phyloP scores from a whole-genome alignment of 2,113 vertebrate species.

The Anguilla rostrata region DNA sequence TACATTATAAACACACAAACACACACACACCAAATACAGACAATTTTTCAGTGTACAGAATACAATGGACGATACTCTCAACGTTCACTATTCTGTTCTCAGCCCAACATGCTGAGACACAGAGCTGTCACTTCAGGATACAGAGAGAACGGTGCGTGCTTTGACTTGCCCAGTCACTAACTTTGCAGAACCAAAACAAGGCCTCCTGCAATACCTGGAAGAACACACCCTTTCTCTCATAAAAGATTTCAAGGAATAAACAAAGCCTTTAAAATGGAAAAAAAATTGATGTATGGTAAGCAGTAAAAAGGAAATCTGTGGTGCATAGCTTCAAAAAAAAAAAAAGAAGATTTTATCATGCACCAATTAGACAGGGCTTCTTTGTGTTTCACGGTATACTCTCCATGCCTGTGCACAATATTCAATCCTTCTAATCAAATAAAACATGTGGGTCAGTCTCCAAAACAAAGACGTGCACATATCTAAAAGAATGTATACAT shows the following conservation, averaged over 20 bases:
- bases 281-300: background rate
- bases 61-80: too few species aligned
- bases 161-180: conserved; percentile 46
- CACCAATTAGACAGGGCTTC: conserved; percentile 41
- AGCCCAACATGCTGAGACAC: conserved; percentile 47
- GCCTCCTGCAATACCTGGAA: background rate
- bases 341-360: conserved; percentile 16
- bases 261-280: background rate
- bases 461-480: background rate
- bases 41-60: background rate
- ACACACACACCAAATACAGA: too few species aligned
- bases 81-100: background rate
- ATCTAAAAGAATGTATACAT: background rate
- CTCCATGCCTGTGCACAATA: conserved; percentile 30
- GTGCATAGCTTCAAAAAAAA: conserved; percentile 21
- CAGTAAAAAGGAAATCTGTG: background rate
- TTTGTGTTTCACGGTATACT: conserved; percentile 30
- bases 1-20: too few species aligned
- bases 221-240: background rate
- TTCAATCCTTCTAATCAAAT: conserved; percentile 40
- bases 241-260: conserved; percentile 5
- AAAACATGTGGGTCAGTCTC: conserved; percentile 28
- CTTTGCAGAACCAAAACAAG: conserved; percentile 42
- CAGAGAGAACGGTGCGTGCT: conserved; percentile 40
- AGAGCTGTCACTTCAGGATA: conserved; percentile 29